Base-by-base conservation (phyloP, 1,140 invertebrate genomes). In the Drosophila kanapiae region DNA sequence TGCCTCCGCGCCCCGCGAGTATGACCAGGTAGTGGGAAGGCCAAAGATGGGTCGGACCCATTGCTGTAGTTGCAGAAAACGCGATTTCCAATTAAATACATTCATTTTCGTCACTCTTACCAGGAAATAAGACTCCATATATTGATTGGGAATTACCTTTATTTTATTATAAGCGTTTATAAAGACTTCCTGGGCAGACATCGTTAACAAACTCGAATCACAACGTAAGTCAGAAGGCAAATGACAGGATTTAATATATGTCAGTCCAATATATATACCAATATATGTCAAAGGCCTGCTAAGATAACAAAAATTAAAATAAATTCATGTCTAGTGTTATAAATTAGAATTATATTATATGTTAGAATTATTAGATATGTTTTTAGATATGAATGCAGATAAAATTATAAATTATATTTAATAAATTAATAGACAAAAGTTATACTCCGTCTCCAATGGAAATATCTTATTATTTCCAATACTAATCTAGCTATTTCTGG, bases 1-100 rank as follows among this genome's bases (percentile, higher is more conserved):
- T 69, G 65, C 56, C 35, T 37, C 38, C 58, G 16, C 42, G 16
- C 11, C 29, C 10, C n/a, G 3, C 3, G 11, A 43, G 29, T 69
- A 60, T 69, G 60, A 18, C 65, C 64, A 49, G 23, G 27, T n/a
- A 4, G 5, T 16, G 9, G 11, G 27, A 2, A 48, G 23, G 13
- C 13, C 8, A 0, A 48, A 14, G 3, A 49, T n/a, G 27, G 14
- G 14, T 8, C 27, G 14, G 29, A 29, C 14, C 13, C 13, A 29
- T 4, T 40, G 14, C 14, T 31, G 14, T 31, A n/a, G 3, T 9
- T 9, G 6, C 13, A 4, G 7, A 48, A 48, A 48, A 1, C 23
- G 3, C 13, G 4, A 48, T 9, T 7, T 2, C 1, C 13, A 48
- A 8, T 49, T 6, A 0, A n/a, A 29, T 6, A 5, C 29, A 9